A percentile compares a stretch with the other conserved stretches of the same genome.
phyloP scores from a whole-genome alignment of 1,140 invertebrate species.

The Zophobas atratus region DNA sequence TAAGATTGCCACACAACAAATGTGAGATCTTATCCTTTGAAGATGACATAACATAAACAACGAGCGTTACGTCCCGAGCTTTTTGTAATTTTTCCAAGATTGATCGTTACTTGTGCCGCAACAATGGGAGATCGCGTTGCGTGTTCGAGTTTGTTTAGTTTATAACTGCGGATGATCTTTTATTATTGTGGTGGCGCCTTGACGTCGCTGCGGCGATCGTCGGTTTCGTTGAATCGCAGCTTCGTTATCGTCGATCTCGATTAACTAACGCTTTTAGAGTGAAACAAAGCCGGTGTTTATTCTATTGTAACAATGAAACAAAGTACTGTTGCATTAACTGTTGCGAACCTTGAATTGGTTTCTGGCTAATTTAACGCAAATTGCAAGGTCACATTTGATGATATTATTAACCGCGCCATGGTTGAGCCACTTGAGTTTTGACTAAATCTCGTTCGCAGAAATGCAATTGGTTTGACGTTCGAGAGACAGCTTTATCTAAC shows the following conservation, averaged over 20 bases:
- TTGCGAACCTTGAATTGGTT: constrained; percentile 38
- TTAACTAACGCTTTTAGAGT: neutral
- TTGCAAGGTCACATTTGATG: constrained; percentile 48
- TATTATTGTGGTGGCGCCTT: neutral
- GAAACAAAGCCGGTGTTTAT: constrained; percentile 28
- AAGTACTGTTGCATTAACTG: constrained; percentile 7
- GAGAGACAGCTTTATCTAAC: constrained; percentile 15
- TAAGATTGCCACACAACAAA: constrained; percentile 16
- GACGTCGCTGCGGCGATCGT: neutral
- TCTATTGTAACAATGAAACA: constrained; percentile 26
- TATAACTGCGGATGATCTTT: constrained; percentile 8
- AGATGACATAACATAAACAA: constrained; percentile 22
- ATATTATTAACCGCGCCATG: constrained; percentile 11
- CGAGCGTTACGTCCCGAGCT: neutral
- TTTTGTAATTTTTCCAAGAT: neutral
- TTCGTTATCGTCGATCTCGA: neutral
- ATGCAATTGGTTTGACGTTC: neutral
- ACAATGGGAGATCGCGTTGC: neutral
- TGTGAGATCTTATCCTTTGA: neutral
- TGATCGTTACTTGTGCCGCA: neutral
- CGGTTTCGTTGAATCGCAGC: neutral
- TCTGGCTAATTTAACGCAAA: constrained; percentile 46
- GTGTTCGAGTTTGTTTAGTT: neutral
- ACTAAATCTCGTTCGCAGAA: constrained; percentile 37
- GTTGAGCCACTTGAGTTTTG: constrained; percentile 32